Percentiles rank a stretch among this genome's conserved stretches.
These are phyloP conservation scores for Anguilla anguilla DNA, from an alignment of 2,797 vertebrate genomes.

Conservation along the genomic window DNA sequence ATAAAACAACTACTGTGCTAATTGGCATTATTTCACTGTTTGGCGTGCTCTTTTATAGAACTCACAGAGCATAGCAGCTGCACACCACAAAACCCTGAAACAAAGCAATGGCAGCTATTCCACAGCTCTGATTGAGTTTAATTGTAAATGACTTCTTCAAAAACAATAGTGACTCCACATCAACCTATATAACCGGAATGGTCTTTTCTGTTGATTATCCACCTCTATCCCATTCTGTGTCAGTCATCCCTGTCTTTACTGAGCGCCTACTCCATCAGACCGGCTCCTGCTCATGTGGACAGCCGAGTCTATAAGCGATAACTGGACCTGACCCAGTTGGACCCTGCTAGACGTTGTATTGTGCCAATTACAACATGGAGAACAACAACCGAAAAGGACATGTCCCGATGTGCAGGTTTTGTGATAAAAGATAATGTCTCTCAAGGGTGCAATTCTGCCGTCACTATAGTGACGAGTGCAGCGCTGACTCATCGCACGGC, in stretches of 20 bases:
- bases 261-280: not conserved
- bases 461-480: not conserved
- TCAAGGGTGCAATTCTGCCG: not conserved
- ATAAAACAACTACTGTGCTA: not conserved
- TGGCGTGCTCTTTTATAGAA: not conserved
- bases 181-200: not conserved
- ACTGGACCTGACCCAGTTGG: not conserved
- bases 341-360: not conserved
- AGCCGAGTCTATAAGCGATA: not conserved
- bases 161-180: not conserved
- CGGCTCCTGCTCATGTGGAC: too few relatives aligned
- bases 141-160: not conserved
- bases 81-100: not conserved
- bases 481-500: not conserved
- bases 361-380: slow-evolving; percentile 1
- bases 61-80: not conserved
- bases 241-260: not conserved
- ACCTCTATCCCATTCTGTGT: not conserved
- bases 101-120: not conserved
- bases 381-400: not conserved
- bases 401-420: not conserved
- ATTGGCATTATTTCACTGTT: not conserved
- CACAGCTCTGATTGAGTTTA: not conserved
- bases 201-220: not conserved
- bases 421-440: not conserved